Percentiles rank a stretch among this genome's conserved stretches.
phyloP scores from a whole-genome alignment of 2,113 vertebrate species.

The Struthidea cinerea region DNA sequence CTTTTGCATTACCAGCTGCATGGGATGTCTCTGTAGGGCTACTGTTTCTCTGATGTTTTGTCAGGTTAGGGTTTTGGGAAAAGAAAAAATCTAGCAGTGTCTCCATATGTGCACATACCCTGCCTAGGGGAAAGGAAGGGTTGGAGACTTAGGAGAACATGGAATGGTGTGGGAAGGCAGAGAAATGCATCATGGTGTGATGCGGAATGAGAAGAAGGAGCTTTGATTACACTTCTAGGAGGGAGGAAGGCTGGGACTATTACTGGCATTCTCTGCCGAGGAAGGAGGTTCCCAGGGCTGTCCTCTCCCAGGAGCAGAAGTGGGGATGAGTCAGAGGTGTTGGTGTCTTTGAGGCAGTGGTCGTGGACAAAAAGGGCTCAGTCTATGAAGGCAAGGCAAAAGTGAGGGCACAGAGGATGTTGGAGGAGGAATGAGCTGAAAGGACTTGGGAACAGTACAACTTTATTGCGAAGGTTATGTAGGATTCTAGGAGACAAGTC shows the following conservation, averaged over 20 bases:
- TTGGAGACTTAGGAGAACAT: accelerated
- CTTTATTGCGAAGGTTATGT: neutral
- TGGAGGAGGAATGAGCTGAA: neutral
- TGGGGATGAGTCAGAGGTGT: neutral
- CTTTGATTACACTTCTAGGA: neutral
- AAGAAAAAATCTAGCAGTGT: accelerated
- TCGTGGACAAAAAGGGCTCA: neutral
- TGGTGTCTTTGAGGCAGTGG: accelerated
- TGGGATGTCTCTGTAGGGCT: neutral
- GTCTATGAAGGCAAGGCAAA: neutral
- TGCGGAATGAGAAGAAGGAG: neutral
- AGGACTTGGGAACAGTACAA: neutral
- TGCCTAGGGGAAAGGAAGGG: accelerated
- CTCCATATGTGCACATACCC: accelerated
- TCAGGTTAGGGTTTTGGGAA: neutral
- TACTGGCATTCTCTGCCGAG: accelerated
- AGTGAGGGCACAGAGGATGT: too few relatives aligned
- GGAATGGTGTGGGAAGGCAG: neutral
- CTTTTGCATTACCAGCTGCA: neutral
- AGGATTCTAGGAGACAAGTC: neutral
- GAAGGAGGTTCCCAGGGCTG: neutral
- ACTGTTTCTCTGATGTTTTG: neutral
- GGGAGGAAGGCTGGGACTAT: neutral
- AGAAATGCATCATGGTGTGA: neutral
- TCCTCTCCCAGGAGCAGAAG: too few relatives aligned